These are phyloP conservation scores for Stratiomys singularior DNA, from an alignment of 2,888 invertebrate species.

Conservation along the genomic window DNA sequence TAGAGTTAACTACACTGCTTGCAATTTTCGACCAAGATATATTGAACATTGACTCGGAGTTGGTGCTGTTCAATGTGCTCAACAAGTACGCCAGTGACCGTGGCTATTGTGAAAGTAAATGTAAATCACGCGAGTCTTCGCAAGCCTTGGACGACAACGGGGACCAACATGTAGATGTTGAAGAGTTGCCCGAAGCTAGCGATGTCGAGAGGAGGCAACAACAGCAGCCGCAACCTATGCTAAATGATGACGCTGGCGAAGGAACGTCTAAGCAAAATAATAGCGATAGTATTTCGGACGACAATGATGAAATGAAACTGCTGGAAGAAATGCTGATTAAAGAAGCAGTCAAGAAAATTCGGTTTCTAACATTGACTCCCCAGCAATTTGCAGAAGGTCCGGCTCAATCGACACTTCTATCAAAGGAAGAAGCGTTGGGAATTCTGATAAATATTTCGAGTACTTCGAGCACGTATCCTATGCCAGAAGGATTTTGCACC, in stretches of 20 bases:
- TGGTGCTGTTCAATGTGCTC: constrained; percentile 80
- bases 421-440: constrained; percentile 81
- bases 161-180: constrained; percentile 54
- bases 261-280: constrained; percentile 50
- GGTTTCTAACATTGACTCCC: constrained; percentile 81
- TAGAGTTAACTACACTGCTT: constrained; percentile 78
- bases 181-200: constrained; percentile 53
- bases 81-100: constrained; percentile 74
- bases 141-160: constrained; percentile 47
- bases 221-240: neutral
- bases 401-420: constrained; percentile 77
- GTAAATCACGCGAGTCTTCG: constrained; percentile 43
- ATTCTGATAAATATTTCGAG: constrained; percentile 86
- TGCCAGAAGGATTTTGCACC: constrained; percentile 80
- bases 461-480: constrained; percentile 72
- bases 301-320: constrained; percentile 59
- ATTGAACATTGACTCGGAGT: constrained; percentile 78
- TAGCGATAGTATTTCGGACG: constrained; percentile 48
- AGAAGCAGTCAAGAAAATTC: constrained; percentile 78
- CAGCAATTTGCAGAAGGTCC: constrained; percentile 87
- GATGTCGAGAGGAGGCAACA: constrained; percentile 56
- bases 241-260: constrained; percentile 43
- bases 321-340: constrained; percentile 67
- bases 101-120: constrained; percentile 57
- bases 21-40: constrained; percentile 80